Evolutionary conservation across 1,140 invertebrate genomes (phyloP), one percentile per base, ranked within the genome.

Genomic region (Glossosoma conforme): DNA sequence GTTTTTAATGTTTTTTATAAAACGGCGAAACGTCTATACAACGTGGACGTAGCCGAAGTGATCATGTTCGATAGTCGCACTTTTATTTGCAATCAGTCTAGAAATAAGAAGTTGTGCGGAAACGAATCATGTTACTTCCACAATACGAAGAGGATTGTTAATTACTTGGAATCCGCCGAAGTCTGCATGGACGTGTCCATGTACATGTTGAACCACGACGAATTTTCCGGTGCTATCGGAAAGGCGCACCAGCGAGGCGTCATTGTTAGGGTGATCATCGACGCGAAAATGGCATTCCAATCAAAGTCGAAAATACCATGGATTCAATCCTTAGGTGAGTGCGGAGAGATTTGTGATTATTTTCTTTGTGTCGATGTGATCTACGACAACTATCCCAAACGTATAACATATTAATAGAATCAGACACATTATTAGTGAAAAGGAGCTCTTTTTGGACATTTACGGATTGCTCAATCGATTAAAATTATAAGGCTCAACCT

Each of bases 231-330:
- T 10, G 44, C 44, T 2, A 14, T 45, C 2, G 24, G 22, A 11
- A 14, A 28, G 11, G 44, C 44, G 1, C 52, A 54, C 22, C 28
- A 19, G 13, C 36, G 52, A 30, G 52, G 44, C 11, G 44, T 54
- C 25, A 10, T 6, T 1, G 44, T 54, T 18, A 38, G 44, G 37
- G 28, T 54, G 9, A 30, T 52, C 28, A 15, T 24, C 24, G 50
- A 54, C 21, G n/a, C 14, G 15, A 40, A 54, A 19, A 41, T 47
- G 44, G 52, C 30, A 18, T 47, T n/a, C n/a, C n/a, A n/a, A n/a
- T n/a, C n/a, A n/a, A n/a, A n/a, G n/a, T n/a, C n/a, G n/a, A n/a
- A n/a, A n/a, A n/a, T n/a, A n/a, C n/a, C n/a, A n/a, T n/a, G n/a
- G n/a, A n/a, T n/a, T n/a, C n/a, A n/a, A n/a, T n/a, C n/a, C n/a